Conservation (phyloP, 2,888 invertebrate genomes). For the Xanthostigma xanthostigma region DNA sequence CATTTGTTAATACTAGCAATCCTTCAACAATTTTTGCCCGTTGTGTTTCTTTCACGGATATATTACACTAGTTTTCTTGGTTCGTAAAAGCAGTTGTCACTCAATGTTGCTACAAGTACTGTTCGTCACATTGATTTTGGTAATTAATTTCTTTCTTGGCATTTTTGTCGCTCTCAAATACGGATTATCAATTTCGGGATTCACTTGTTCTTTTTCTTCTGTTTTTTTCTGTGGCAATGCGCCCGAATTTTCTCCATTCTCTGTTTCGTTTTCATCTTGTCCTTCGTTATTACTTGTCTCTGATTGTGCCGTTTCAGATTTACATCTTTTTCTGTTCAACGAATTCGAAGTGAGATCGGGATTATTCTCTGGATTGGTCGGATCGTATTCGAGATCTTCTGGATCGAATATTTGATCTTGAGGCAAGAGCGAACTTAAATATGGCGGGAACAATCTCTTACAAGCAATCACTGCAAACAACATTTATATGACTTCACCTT, state of each 20-base stretch:
- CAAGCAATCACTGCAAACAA: conserved; percentile 66
- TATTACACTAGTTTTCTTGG: too few species aligned
- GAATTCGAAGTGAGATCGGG: conserved; percentile 9
- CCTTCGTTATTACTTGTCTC: conserved; percentile 24
- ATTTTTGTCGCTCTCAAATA: conserved; percentile 39
- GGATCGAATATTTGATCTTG: conserved; percentile 91
- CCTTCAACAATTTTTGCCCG: too few species aligned
- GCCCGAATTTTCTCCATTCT: conserved; percentile 22
- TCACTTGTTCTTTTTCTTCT: conserved; percentile 30
- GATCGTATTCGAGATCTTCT: conserved; percentile 65
- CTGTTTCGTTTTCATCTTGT: conserved; percentile 25
- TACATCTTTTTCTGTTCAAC: conserved; percentile 20
- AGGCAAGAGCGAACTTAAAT: conserved; percentile 72
- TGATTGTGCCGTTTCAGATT: conserved; percentile 15
- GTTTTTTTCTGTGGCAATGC: conserved; percentile 15
- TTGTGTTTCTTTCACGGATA: too few species aligned
- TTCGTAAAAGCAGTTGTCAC: background rate
- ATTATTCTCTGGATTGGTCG: conserved; percentile 34
- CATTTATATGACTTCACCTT: background rate
- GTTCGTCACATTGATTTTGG: conserved; percentile 5
- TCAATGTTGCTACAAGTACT: conserved; percentile 3
- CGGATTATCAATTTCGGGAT: conserved; percentile 56
- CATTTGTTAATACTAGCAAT: too few species aligned
- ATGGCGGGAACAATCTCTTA: conserved; percentile 66
- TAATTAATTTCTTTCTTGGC: conserved; percentile 18